phyloP scores from a whole-genome alignment of 2,113 vertebrate species.

The Lota lota region DNA sequence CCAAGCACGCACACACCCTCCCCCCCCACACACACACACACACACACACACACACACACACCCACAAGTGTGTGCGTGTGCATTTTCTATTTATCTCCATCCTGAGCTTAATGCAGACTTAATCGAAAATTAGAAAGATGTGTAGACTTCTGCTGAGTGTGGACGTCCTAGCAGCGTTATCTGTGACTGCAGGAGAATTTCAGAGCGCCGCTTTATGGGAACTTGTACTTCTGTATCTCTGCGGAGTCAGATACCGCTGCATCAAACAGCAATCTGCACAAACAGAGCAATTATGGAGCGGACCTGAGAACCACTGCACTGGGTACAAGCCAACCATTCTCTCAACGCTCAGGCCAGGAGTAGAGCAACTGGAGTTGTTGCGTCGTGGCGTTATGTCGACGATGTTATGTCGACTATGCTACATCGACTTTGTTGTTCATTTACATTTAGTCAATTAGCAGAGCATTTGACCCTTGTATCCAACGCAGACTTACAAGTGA shows the following conservation, averaged over 20 bases:
- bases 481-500: too few species aligned
- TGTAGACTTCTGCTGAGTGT: constrained; percentile 27
- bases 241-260: background rate
- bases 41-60: constrained; percentile 18
- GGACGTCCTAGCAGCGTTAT: constrained; percentile 10
- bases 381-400: too few species aligned
- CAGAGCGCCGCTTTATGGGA: background rate
- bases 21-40: constrained; percentile 16
- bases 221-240: background rate
- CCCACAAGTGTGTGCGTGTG: constrained; percentile 22
- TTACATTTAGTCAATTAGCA: too few species aligned
- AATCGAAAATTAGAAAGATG: constrained; percentile 37
- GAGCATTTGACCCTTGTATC: too few species aligned
- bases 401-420: too few species aligned
- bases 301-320: too few species aligned
- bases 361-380: too few species aligned
- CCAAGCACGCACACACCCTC: constrained; percentile 4
- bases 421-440: too few species aligned
- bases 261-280: background rate
- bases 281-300: background rate
- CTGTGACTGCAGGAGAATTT: constrained; percentile 5
- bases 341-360: too few species aligned
- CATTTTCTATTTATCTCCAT: constrained; percentile 37
- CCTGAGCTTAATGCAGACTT: constrained; percentile 27
- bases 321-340: too few species aligned